phyloP scores from a whole-genome alignment of 2,797 vertebrate species.

The Peromyscus eremicus region DNA sequence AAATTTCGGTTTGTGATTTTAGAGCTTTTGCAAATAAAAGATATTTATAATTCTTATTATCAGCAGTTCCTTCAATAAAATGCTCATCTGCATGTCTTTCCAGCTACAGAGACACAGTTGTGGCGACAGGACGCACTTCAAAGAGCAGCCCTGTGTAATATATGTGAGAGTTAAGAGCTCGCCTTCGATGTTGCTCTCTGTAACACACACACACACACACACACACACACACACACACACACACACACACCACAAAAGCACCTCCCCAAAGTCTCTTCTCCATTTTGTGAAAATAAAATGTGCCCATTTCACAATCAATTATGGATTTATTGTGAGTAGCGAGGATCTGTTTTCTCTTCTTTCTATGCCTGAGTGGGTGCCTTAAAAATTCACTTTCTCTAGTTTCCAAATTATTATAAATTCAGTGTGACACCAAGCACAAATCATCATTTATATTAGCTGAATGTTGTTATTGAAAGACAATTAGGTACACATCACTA shows the following conservation, averaged over 20 bases:
- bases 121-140: neutral
- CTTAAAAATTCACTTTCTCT: conserved; percentile 67
- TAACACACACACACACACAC: conserved; percentile 62
- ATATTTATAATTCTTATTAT: conserved; percentile 26
- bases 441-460: conserved; percentile 83
- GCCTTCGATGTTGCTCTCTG: conserved; percentile 37
- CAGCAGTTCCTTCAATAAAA: conserved; percentile 44
- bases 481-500: conserved; percentile 80
- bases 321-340: conserved; percentile 68
- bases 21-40: neutral
- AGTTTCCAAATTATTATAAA: conserved; percentile 79
- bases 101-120: neutral
- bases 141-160: neutral
- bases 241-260: conserved; percentile 38
- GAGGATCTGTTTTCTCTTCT: conserved; percentile 68
- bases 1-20: conserved; percentile 29
- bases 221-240: too few relatives aligned
- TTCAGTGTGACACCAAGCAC: conserved; percentile 73
- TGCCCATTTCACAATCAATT: conserved; percentile 61
- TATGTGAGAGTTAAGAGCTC: conserved; percentile 43
- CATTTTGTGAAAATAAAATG: conserved; percentile 42
- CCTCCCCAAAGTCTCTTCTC: conserved; percentile 2
- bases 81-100: neutral
- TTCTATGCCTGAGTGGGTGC: conserved; percentile 72
- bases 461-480: conserved; percentile 79